phyloP scores from a whole-genome alignment of 2,797 vertebrate species.

The Alouatta caraya region DNA sequence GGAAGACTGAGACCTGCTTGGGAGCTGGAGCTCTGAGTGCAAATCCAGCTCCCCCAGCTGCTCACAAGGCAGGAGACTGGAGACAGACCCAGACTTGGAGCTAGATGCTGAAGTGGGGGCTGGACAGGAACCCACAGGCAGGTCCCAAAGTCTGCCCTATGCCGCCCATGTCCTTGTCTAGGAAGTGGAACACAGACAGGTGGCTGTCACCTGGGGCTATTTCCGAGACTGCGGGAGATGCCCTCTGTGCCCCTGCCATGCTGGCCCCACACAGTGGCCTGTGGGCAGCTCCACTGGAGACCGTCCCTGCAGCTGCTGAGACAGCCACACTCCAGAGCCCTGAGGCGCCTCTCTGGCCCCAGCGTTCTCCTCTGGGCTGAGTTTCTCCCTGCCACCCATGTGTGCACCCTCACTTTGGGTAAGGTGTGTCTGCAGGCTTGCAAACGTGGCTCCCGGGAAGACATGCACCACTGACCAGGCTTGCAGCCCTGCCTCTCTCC shows the following conservation, averaged over 20 bases:
- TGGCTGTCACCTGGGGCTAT: neutral
- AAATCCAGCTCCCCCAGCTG: neutral
- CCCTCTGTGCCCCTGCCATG: neutral
- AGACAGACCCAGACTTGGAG: neutral
- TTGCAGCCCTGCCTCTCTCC: neutral
- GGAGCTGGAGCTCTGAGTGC: neutral
- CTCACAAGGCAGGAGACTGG: rapidly evolving
- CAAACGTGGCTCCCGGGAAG: rapidly evolving
- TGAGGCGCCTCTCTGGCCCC: neutral
- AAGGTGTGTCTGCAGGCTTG: rapidly evolving
- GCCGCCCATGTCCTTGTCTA: neutral
- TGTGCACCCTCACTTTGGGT: rapidly evolving
- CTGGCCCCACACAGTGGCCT: neutral
- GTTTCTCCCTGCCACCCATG: rapidly evolving
- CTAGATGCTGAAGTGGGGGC: rapidly evolving
- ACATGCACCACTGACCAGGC: rapidly evolving
- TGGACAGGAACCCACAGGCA: neutral
- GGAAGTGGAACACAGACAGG: neutral
- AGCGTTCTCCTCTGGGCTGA: neutral
- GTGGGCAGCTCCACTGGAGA: neutral
- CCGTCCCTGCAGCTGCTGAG: rapidly evolving
- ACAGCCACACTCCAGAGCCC: rapidly evolving
- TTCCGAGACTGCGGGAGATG: rapidly evolving
- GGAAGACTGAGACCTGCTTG: rapidly evolving
- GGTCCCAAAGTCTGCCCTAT: neutral